Base-by-base conservation (phyloP, 2,888 invertebrate species). In the Altica lythri region DNA sequence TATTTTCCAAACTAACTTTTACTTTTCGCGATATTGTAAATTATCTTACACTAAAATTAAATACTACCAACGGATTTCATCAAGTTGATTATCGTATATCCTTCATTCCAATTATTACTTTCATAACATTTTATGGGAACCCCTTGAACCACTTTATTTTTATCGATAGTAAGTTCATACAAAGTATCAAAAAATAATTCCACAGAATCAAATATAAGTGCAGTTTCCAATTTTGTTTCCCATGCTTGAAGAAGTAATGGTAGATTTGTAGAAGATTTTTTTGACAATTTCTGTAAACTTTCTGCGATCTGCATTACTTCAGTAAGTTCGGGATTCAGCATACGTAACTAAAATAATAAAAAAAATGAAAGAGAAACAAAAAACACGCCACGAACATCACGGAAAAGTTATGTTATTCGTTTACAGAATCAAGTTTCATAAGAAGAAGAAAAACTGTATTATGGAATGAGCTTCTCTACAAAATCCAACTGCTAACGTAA, bases 131-230 rank as follows among this genome's bases (percentile, higher is more conserved):
- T n/a, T 4, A 61, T 6, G 66, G 54, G 75, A 66, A 46, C 22
- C 9, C 57, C 52, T 5, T 49, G 52, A 19, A 64, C 46, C 2
- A 54, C 44, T 12, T 61, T 56, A 17, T 55, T 59, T 19, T 63
- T 43, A 12, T 63, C 57, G 2, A 51, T 30, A 4, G 61, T 62
- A 6, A 90, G 73, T 67, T 86, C 86, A 64, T 85, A 83, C 49
- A 94, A 78, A 35, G 90, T 91, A 68, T 85, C 81, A n/a, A 89
- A 86, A 73, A 93, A 89, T 62, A 95, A 77, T 61, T 83, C 81
- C 9, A 95, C 89, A 0, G 92, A 88, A 72, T 96, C 95, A 70
- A 90, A 88, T 62, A 92, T 81, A 57, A 95, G 78, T 4, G 92
- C 94, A 56, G 90, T 84, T 71, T 88, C 86, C 4, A 89, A 81